A percentile compares a stretch with the other conserved stretches of the same genome.
phyloP scores from a whole-genome alignment of 2,888 invertebrate species.

The Tyria jacobaeae region DNA sequence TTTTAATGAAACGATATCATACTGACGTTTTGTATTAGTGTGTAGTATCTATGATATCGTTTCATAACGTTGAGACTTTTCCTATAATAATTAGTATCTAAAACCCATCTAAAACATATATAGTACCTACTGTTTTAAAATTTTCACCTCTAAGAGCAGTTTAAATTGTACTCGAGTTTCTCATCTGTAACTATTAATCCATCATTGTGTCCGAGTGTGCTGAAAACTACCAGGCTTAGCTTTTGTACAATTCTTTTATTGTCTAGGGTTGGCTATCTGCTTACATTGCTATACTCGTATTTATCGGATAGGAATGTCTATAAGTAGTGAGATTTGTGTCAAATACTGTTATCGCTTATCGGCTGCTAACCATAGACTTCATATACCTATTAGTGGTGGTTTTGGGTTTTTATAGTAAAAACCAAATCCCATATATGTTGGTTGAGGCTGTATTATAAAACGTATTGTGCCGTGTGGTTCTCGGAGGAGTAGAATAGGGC shows the following conservation, averaged over 20 bases:
- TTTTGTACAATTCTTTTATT: conserved; percentile 43
- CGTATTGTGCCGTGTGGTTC: no score
- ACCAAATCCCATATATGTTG: no score
- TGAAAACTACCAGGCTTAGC: conserved; percentile 42
- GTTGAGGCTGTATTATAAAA: no score
- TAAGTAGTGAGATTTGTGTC: not conserved
- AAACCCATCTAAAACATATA: conserved; percentile 15
- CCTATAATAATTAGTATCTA: conserved; percentile 15
- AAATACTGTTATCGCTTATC: not conserved
- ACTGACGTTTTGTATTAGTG: no score
- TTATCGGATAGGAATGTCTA: not conserved
- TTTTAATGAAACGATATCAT: no score
- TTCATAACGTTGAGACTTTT: not conserved
- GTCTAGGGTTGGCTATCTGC: conserved; percentile 25
- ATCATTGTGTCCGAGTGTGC: conserved; percentile 67
- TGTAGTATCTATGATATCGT: no score
- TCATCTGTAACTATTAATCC: conserved; percentile 67
- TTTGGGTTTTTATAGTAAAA: no score
- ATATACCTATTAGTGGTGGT: no score
- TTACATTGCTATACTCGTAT: not conserved
- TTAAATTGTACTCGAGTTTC: conserved; percentile 60
- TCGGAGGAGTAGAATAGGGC: no score
- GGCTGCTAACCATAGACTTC: no score
- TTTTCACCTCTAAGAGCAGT: conserved; percentile 57
- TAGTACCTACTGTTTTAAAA: conserved; percentile 57